Evolutionary conservation across 2,888 invertebrate genomes (phyloP), one percentile per base, ranked within the genome.

Genomic region (Anoplius nigerrimus): DNA sequence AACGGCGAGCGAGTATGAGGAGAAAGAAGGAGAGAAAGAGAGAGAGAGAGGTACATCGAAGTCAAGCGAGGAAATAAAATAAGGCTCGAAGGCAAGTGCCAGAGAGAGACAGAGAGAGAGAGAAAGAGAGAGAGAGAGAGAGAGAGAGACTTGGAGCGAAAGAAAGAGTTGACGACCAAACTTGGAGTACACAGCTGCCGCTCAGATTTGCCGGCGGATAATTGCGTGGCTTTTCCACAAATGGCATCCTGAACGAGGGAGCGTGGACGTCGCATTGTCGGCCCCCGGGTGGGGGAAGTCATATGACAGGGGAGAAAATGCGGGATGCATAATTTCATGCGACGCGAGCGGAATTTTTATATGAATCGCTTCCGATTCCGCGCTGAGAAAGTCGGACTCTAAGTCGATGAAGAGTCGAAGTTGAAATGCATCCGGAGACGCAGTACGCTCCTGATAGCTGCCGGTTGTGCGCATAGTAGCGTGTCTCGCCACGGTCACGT

Each of bases 161-260:
- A 54, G 66, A 51, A 58, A 53, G 56, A 46, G 64, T 46, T 46
- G 24, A 27, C 45, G 57, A 69, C 87, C 87, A 84, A 87, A 87
- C 84, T 86, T 84, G 86, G 86, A 79, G 77, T 79, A 78, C 74
- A 73, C 85, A 84, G 85, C 86, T 84, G 86, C 86, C 84, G 85
- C 81, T 81, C 84, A 86, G 88, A 87, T 88, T 88, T 87, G 84
- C 85, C 82, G 82, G 65, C 77, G 80, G 84, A 85, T 88, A 87
- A 88, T 87, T 87, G 86, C 86, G 75, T 80, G 82, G 82, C 81
- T 87, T 87, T 88, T 83, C 87, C 88, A 82, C 86, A 78, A 88
- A 88, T 85, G 82, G 78, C 66, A 63, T 75, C 66, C 72, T 48
- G 53, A 71, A 66, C 71, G 69, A 59, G 56, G n/a, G 11, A 54